Evolutionary conservation across 2,888 invertebrate species (phyloP), one percentile per base, ranked within the genome.

Genomic region (Xestia ashworthii): DNA sequence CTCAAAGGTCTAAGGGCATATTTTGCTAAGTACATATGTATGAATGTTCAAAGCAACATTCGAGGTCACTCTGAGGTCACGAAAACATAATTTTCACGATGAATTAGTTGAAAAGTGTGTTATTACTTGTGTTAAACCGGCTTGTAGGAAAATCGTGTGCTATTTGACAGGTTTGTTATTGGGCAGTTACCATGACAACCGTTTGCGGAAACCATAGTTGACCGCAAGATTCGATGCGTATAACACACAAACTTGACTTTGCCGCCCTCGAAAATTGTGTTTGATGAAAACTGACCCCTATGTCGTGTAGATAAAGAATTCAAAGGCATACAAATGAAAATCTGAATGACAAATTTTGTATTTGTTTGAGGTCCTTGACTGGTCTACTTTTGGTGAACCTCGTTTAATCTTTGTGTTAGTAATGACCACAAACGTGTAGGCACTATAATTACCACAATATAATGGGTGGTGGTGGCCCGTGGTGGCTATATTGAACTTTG

Each of bases 131-230:
- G 83, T 89, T 90, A 80, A 77, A 88, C 86, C 86, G 89, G 92
- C 84, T 89, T 90, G 90, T 89, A 90, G 88, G 91, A 93, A 93
- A 93, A 91, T 91, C 73, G 85, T 92, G 92, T 91, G 91, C 90
- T 90, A 89, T 91, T 94, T 95, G 96, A 94, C 95, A 94, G 86
- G 84, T 90, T 89, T 96, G 96, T 96, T 96, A 93, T 92, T 92
- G 83, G 80, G 74, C 76, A 64, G 95, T 95, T 89, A 87, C 83
- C 88, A 94, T 94, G 92, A 91, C 74, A 87, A 95, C 94, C 58
- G 80, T 89, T 93, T 92, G 93, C 95, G 95, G 95, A 95, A 95
- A 94, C 91, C 84, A 87, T 83, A 72, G 87, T 80, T 88, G 88
- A 89, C 87, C 86, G 89, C 87, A 88, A 88, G 88, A 85, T 88